Base-by-base conservation (phyloP, 2,888 invertebrate species). In the Tromatobia lineatoria region DNA sequence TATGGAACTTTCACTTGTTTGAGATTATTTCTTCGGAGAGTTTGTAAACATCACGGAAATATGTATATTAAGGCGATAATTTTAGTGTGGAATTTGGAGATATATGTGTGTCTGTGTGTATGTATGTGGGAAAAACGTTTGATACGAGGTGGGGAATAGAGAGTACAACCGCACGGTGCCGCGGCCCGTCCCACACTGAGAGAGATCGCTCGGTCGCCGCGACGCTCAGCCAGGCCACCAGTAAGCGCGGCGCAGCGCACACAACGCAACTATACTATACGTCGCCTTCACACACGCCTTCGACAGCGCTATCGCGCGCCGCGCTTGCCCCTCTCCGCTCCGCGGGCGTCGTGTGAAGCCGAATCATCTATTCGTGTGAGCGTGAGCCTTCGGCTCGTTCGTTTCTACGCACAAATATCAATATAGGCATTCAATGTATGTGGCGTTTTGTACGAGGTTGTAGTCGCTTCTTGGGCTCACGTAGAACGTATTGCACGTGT, bases 121-220 rank as follows among this genome's bases (percentile, higher is more conserved):
- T 25, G n/a, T 13, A 45, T 10, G 15, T 13, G 45, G 45, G 42
- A 23, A 45, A 45, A 66, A 3, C 3, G 23, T 66, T 25, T 15
- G 71, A 23, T 0, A 45, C 54, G 42, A 52, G 29, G 47, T 23
- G 76, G 42, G 47, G 38, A 74, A 64, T 47, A 80, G 71, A 34
- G 42, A 67, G 54, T 50, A 85, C 87, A 77, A 84, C 85, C 88
- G 80, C 80, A 87, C 87, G 80, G 87, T 87, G 81, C 88, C 88
- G 88, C 88, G 88, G 90, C 80, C 88, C 88, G 89, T 87, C 88
- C 89, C 88, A 89, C 89, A 92, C 92, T 92, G 92, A 91, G 90
- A 90, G 88, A 89, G 90, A 91, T 89, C 88, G 89, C 87, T 89
- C 88, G 88, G 85, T 88, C 90, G 90, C 88, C 90, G 73, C 78